These are phyloP conservation scores for Cyanoderma ruficeps DNA, from an alignment of 2,113 vertebrate genomes.

Conservation along the genomic window DNA sequence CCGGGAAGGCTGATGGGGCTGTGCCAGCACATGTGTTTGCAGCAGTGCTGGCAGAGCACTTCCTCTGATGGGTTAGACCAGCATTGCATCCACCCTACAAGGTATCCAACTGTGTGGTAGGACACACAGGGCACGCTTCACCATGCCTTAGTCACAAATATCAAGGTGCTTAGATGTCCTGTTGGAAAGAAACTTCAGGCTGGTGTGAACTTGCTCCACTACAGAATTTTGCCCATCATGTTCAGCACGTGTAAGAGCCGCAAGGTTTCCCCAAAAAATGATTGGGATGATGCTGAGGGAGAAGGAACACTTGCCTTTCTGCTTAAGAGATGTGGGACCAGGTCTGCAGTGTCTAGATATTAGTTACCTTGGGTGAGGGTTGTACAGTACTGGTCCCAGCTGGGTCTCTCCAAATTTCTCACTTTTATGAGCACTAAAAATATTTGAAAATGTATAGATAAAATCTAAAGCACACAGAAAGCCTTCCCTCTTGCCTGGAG, in stretches of 20 bases:
- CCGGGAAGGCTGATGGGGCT: neutral
- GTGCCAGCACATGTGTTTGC: neutral
- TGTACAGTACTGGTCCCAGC: neutral
- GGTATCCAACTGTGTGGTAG: neutral
- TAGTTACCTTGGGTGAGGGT: neutral
- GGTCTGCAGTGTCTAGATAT: neutral
- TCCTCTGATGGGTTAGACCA: neutral
- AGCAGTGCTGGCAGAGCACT: neutral
- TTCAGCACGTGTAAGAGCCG: accelerated
- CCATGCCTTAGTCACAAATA: neutral
- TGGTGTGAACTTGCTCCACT: neutral
- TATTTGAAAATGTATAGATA: neutral
- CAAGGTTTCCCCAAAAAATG: neutral
- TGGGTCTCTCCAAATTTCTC: neutral
- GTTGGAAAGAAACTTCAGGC: neutral
- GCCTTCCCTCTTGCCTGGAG: neutral
- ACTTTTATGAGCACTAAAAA: conserved; percentile 21
- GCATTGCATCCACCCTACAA: neutral
- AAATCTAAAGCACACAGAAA: neutral
- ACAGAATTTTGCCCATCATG: neutral
- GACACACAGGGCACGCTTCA: neutral
- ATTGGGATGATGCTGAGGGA: neutral
- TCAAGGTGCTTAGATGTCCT: neutral
- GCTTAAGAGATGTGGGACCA: neutral
- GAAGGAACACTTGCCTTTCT: neutral